A percentile compares a stretch with the other conserved stretches of the same genome.
Evolutionary conservation across 2,113 vertebrate genomes (phyloP).

Genomic region (Haemorhous mexicanus): DNA sequence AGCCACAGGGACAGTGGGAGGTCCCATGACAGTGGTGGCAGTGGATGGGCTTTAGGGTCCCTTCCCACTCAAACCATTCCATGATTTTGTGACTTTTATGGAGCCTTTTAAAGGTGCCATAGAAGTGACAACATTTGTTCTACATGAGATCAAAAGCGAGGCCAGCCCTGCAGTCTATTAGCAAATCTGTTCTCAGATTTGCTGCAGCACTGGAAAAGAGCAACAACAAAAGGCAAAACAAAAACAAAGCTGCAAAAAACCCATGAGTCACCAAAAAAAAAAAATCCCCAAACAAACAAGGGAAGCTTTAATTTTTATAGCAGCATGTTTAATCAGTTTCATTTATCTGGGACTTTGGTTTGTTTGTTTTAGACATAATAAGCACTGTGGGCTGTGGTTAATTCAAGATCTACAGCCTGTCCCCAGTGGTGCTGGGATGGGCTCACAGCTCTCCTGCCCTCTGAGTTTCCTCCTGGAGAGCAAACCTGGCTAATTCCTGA

Average conservation of each 20-base stretch:
- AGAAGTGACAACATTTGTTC: neutral
- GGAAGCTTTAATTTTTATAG: conserved; percentile 7
- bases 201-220: neutral
- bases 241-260: neutral
- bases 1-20: neutral
- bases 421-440: neutral
- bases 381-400: neutral
- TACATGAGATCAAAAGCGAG: neutral
- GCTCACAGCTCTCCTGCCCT: neutral
- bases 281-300: neutral
- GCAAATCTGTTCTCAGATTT: neutral
- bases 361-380: neutral
- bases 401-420: neutral
- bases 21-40: neutral
- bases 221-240: neutral
- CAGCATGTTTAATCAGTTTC: conserved; percentile 5
- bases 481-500: neutral
- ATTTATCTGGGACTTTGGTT: conserved; percentile 25
- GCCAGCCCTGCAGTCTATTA: neutral
- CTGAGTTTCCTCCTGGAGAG: neutral
- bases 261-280: neutral
- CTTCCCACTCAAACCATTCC: neutral
- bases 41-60: neutral
- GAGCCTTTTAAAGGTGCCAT: neutral
- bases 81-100: neutral